Conservation (phyloP, 2,888 invertebrate species). For the Graphium colonna region DNA sequence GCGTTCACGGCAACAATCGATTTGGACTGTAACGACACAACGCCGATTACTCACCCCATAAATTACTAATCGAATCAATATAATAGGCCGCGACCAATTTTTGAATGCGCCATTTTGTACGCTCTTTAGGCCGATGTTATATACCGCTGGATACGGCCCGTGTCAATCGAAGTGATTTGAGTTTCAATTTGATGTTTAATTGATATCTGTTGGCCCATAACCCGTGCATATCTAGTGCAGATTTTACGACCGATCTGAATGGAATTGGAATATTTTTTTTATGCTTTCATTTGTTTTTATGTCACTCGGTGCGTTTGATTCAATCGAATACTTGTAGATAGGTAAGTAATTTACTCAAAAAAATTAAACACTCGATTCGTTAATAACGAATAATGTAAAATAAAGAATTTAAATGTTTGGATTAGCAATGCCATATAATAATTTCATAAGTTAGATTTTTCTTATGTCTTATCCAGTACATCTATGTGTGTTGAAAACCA, state of each 20-base stretch:
- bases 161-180: constrained; percentile 1
- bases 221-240: background rate
- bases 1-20: constrained; percentile 55
- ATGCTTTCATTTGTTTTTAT: background rate
- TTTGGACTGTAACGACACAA: constrained; percentile 54
- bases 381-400: no score
- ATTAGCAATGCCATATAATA: no score
- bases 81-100: constrained; percentile 72
- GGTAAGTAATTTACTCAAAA: no score
- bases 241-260: background rate
- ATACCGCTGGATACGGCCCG: constrained; percentile 38
- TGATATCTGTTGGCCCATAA: background rate
- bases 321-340: no score
- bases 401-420: no score
- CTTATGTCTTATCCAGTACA: constrained; percentile 6
- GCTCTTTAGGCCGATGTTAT: constrained; percentile 44
- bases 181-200: background rate
- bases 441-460: no score
- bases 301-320: no score
- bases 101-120: constrained; percentile 62
- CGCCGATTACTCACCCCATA: constrained; percentile 72
- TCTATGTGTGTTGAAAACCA: background rate
- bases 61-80: constrained; percentile 73
- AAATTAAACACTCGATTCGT: no score
- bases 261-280: background rate